These are phyloP conservation scores for Rhabdomys pumilio DNA, from an alignment of 2,797 vertebrate genomes.

Conservation along the genomic window DNA sequence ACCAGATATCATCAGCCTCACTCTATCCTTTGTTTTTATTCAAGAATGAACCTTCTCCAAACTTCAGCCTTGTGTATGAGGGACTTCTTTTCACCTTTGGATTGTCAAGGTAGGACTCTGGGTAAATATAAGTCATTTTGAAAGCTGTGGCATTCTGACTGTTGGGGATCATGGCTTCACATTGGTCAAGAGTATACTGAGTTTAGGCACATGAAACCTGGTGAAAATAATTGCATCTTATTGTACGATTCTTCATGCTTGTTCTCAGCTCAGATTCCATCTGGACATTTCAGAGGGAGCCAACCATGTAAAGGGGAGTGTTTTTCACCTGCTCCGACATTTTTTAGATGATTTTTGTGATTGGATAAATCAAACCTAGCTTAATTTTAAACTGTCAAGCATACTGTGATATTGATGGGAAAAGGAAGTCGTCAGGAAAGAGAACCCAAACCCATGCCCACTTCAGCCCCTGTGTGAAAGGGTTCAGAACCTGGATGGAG, in stretches of 20 bases:
- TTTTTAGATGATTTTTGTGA: slow-evolving; percentile 86
- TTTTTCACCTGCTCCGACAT: slow-evolving; percentile 84
- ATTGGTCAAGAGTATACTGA: slow-evolving; percentile 46
- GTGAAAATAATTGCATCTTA: slow-evolving; percentile 77
- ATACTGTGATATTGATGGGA: slow-evolving; percentile 62
- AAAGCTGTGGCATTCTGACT: slow-evolving; percentile 23
- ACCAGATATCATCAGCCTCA: background rate
- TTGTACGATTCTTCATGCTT: slow-evolving; percentile 79
- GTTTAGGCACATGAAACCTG: slow-evolving; percentile 65
- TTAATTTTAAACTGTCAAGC: slow-evolving; percentile 86
- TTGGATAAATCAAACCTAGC: slow-evolving; percentile 87
- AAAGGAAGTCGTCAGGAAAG: slow-evolving; percentile 68
- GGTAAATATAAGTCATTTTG: slow-evolving; percentile 7
- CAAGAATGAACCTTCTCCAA: background rate
- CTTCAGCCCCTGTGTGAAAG: background rate
- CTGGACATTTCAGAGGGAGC: slow-evolving; percentile 65
- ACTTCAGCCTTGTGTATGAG: background rate
- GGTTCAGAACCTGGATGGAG: background rate
- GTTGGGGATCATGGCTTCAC: background rate
- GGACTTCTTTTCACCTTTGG: background rate
- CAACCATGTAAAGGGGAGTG: slow-evolving; percentile 67
- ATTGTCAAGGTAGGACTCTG: background rate
- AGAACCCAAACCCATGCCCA: background rate
- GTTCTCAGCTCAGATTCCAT: slow-evolving; percentile 76
- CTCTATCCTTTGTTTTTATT: background rate